Evolutionary conservation across 2,797 vertebrate species (phyloP), one percentile per base, ranked within the genome.

Genomic region (Syndactyla subalaris): DNA sequence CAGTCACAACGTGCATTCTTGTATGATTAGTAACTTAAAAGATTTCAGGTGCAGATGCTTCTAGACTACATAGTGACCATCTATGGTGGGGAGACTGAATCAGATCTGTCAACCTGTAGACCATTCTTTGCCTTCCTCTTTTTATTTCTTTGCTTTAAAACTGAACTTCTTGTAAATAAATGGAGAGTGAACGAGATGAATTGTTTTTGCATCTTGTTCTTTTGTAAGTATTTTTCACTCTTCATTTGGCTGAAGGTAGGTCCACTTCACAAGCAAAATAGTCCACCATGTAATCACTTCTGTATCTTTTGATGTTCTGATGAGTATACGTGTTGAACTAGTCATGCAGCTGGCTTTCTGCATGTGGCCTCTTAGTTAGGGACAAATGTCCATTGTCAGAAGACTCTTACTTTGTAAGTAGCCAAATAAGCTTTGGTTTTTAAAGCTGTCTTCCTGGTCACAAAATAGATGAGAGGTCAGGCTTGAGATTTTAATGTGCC

Each of bases 351-450:
- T 77, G 48, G 21, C 32, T 52, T 63, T 71, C 41, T 74, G 45
- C 17, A 4, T 14, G 12, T 41, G 34, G 14, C 29, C 9, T 4
- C 14, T 13, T 51, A 1, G 0, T 29, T 70, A 41, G 34, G 21
- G 17, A 18, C 2, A 66, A 73, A 16, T 46, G 22, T 22, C 24
- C 14, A 34, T 0, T 12, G 7, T 34, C 45, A 41, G 19, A 74
- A 4, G 26, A 6, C 30, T 34, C 43, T 81, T 48, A 20, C 14
- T 48, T 12, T 36, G 14, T 39, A 41, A 61, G 18, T 32, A 75
- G 48, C 12, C 12, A 81, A 62, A 41, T 67, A 61, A 46, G 1
- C 21, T 67, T 73, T 70, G 34, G 3, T 46, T 49, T 18, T 49
- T 76, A 21, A 7, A 74, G 32, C 61, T 80, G 23, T 8, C 4